phyloP scores from a whole-genome alignment of 2,888 invertebrate genomes.

The Perizoma affinitatum region DNA sequence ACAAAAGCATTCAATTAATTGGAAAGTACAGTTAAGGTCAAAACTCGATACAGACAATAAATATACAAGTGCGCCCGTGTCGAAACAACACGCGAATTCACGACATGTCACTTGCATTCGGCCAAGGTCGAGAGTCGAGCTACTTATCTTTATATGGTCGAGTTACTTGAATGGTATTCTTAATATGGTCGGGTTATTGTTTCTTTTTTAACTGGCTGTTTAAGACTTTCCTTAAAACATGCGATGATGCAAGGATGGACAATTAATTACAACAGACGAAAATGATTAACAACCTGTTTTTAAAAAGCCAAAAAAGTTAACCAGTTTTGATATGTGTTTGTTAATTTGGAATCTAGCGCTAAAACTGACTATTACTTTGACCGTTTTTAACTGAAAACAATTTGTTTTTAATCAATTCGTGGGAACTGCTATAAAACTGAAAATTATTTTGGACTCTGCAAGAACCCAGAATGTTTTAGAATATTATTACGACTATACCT shows the following conservation, averaged over 20 bases:
- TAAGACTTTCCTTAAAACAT: constrained; percentile 19
- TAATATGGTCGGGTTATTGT: constrained; percentile 24
- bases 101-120: constrained; percentile 29
- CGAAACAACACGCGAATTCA: constrained; percentile 29
- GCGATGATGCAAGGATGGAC: constrained; percentile 20
- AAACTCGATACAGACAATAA: constrained; percentile 8
- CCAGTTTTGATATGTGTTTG: background rate
- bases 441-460: background rate
- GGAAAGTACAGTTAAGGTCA: constrained; percentile 24
- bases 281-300: background rate
- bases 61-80: constrained; percentile 17
- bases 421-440: background rate
- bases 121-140: constrained; percentile 33
- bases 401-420: no score
- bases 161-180: constrained; percentile 17
- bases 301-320: background rate
- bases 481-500: no score
- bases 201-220: constrained; percentile 9
- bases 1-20: background rate
- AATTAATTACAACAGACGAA: background rate
- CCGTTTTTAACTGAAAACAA: no score
- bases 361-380: no score
- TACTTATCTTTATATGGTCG: constrained; percentile 16
- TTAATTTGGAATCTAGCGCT: no score
- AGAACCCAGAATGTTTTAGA: background rate